Evolutionary conservation across 2,797 vertebrate genomes (phyloP).

Genomic region (Hephaestus fuliginosus): DNA sequence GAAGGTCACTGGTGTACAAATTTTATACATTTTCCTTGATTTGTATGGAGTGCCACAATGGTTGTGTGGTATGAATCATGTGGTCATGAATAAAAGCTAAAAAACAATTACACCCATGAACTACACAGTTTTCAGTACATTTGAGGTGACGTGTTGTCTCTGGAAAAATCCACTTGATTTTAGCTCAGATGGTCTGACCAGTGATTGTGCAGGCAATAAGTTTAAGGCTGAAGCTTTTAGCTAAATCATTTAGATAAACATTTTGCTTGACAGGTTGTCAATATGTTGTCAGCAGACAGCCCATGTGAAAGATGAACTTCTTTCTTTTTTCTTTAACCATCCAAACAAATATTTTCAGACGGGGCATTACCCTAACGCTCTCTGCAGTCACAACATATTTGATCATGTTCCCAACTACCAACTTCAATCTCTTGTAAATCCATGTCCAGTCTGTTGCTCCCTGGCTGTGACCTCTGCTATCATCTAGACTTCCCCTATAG

Average conservation of each 20-base stretch:
- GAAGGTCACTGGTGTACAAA: background rate
- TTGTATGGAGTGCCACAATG: background rate
- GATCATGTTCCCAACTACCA: constrained; percentile 33
- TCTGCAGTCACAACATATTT: constrained; percentile 67
- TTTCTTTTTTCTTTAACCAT: background rate
- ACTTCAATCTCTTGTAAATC: constrained; percentile 61
- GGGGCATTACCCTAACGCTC: constrained; percentile 58
- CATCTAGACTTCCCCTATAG: constrained; percentile 43
- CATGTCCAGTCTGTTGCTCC: constrained; percentile 73
- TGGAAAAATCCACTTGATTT: background rate
- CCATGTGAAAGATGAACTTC: constrained; percentile 33
- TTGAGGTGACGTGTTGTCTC: background rate
- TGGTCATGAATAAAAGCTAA: constrained; percentile 6
- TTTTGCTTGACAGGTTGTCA: constrained; percentile 17
- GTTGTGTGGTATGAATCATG: background rate
- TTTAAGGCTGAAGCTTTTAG: background rate
- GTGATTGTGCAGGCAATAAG: background rate
- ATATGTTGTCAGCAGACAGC: background rate
- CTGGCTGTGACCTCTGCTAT: constrained; percentile 37
- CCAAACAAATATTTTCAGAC: constrained; percentile 29
- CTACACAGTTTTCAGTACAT: constrained; percentile 1
- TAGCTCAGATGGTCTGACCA: background rate
- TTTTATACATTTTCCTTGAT: background rate
- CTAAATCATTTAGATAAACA: constrained; percentile 11
- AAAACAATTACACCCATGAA: constrained; percentile 13